Evolutionary conservation across 2,113 vertebrate genomes (phyloP).

Genomic region (Paralichthys olivaceus): DNA sequence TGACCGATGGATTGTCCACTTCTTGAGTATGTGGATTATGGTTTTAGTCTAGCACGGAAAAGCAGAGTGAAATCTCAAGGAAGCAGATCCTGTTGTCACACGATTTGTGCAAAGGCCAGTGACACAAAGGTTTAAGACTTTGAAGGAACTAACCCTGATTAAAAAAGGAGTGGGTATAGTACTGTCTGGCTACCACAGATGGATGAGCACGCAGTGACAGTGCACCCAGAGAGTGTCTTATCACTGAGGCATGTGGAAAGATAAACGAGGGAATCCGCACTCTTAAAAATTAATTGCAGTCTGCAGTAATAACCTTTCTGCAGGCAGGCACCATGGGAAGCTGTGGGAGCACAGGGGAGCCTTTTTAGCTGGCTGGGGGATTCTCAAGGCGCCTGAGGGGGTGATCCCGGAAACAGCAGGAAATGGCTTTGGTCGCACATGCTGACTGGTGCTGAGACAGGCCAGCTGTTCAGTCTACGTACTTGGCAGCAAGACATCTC

Average conservation of each 20-base stretch:
- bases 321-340: conserved; percentile 34
- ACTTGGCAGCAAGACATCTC: conserved; percentile 44
- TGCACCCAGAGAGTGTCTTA: conserved; percentile 35
- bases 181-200: conserved; percentile 40
- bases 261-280: conserved; percentile 61
- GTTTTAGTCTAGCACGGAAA: conserved; percentile 46
- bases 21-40: conserved; percentile 48
- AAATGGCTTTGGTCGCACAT: conserved; percentile 54
- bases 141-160: conserved; percentile 37
- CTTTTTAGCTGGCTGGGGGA: conserved; percentile 54
- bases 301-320: conserved; percentile 61
- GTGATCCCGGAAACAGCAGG: conserved; percentile 57
- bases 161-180: neutral
- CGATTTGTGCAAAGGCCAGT: conserved; percentile 12
- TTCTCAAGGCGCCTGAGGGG: conserved; percentile 56
- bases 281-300: conserved; percentile 72
- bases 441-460: conserved; percentile 61
- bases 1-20: conserved; percentile 43
- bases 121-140: conserved; percentile 43
- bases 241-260: conserved; percentile 40
- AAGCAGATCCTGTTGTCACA: conserved; percentile 41
- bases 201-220: conserved; percentile 32
- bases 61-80: conserved; percentile 33
- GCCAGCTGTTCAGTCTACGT: conserved; percentile 61
- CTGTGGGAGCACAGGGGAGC: conserved; percentile 30